Percentiles rank a stretch among this genome's conserved stretches.
These are phyloP conservation scores for Drepana arcuata DNA, from an alignment of 1,140 invertebrate species.

Conservation along the genomic window DNA sequence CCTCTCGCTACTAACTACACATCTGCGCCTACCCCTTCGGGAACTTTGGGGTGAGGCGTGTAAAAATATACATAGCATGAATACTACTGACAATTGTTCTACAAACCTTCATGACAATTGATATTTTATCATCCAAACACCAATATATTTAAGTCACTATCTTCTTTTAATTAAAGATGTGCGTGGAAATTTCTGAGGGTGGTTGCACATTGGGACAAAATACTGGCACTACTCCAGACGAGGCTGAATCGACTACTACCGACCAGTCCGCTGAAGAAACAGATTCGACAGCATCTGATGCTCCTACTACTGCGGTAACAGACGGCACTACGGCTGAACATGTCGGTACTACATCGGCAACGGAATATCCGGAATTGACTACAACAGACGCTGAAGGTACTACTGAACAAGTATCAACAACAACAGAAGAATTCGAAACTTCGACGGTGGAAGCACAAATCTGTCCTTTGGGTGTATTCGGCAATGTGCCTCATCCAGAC, in stretches of 20 bases:
- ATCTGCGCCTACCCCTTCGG: too few species aligned
- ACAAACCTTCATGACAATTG: too few species aligned
- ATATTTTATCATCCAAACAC: too few species aligned
- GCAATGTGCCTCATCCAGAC: constrained; percentile 13
- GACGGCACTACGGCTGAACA: not conserved
- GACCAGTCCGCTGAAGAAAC: not conserved
- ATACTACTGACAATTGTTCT: too few species aligned
- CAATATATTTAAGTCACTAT: too few species aligned
- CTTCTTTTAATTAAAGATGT: constrained; percentile 10
- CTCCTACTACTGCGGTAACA: not conserved
- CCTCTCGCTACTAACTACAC: too few species aligned
- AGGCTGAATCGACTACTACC: not conserved
- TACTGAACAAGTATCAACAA: not conserved
- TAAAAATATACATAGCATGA: too few species aligned
- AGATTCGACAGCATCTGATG: not conserved
- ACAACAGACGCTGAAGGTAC: constrained; percentile 2
- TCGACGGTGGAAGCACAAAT: constrained; percentile 2
- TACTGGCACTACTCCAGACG: not conserved
- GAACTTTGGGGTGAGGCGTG: too few species aligned
- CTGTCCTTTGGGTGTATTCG: constrained; percentile 19
- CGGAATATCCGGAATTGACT: not conserved
- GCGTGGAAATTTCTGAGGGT: constrained; percentile 7
- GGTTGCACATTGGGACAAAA: constrained; percentile 6
- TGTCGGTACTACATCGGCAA: not conserved
- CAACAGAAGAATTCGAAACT: not conserved